phyloP scores from a whole-genome alignment of 1,140 invertebrate genomes.

The Drosophila busckii region DNA sequence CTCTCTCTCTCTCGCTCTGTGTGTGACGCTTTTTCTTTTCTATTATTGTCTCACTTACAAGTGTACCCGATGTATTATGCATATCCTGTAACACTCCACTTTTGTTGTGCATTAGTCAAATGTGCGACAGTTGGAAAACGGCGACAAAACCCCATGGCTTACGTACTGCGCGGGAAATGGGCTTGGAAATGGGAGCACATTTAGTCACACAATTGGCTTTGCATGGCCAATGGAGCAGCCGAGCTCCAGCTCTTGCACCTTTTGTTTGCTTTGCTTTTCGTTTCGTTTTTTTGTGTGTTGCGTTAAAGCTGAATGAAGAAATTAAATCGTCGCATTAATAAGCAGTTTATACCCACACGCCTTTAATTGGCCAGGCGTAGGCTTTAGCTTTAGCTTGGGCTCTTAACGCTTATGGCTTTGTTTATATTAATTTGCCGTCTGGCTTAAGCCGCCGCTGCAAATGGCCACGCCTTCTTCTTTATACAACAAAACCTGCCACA shows the following conservation, averaged over 20 bases:
- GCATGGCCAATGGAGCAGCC: conserved; percentile 26
- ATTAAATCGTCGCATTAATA: conserved; percentile 69
- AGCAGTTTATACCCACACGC: conserved; percentile 50
- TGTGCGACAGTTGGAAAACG: conserved; percentile 70
- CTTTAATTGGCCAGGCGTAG: conserved; percentile 47
- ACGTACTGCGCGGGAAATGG: too few species aligned
- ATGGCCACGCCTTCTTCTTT: conserved; percentile 16
- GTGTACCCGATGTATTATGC: conserved; percentile 76
- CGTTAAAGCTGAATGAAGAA: conserved; percentile 57
- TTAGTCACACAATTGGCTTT: conserved; percentile 68
- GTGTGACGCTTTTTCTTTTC: conserved; percentile 65
- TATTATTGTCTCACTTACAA: conserved; percentile 77
- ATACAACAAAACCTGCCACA: not conserved
- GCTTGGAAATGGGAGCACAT: conserved; percentile 44
- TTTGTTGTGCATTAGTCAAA: conserved; percentile 77
- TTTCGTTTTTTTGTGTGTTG: conserved; percentile 2
- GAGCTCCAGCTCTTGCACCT: conserved; percentile 38
- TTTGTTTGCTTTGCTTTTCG: conserved; percentile 17
- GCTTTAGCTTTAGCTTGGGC: conserved; percentile 34
- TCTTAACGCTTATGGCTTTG: conserved; percentile 26
- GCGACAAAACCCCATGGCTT: conserved; percentile 35
- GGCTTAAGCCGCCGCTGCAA: conserved; percentile 39
- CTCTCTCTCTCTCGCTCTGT: conserved; percentile 19
- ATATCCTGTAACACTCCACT: conserved; percentile 77
- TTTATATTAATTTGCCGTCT: conserved; percentile 62